Evolutionary conservation across 1,140 invertebrate species (phyloP).

Genomic region (Helicoverpa armigera): DNA sequence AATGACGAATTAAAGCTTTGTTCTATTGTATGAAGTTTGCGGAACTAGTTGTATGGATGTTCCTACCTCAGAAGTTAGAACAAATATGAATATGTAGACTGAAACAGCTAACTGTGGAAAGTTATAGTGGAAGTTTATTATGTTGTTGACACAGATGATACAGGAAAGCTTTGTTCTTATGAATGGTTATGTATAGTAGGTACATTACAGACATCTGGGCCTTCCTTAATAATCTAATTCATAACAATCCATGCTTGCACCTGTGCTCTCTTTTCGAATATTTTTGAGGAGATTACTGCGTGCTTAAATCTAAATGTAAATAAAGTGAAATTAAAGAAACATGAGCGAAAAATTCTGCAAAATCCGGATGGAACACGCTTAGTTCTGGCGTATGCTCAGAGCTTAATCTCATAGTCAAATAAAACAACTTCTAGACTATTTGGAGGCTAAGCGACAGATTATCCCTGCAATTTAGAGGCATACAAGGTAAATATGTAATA

Average conservation of each 20-base stretch:
- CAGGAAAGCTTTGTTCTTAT: slow-evolving; percentile 1
- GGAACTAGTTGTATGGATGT: background rate
- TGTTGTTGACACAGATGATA: slow-evolving; percentile 23
- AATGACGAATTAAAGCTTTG: background rate
- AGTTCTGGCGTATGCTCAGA: background rate
- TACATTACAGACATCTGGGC: slow-evolving; percentile 3
- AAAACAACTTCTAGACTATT: background rate
- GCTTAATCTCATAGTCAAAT: background rate
- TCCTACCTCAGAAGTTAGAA: background rate
- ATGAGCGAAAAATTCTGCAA: background rate
- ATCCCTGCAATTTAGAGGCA: background rate
- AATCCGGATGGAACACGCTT: too few species aligned
- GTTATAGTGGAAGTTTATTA: background rate
- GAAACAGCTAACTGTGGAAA: background rate
- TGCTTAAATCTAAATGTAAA: background rate
- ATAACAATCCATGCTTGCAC: slow-evolving; percentile 6
- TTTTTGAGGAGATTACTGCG: background rate
- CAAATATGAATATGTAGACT: background rate
- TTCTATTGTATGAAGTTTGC: background rate
- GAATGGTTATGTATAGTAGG: background rate
- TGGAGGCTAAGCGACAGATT: slow-evolving; percentile 14
- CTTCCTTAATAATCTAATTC: background rate
- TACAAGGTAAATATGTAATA: slow-evolving; percentile 2
- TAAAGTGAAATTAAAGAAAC: slow-evolving; percentile 19
- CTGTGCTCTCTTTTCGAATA: background rate